These are phyloP conservation scores for Polydrusus tereticollis DNA, from an alignment of 2,888 invertebrate species.

Conservation along the genomic window DNA sequence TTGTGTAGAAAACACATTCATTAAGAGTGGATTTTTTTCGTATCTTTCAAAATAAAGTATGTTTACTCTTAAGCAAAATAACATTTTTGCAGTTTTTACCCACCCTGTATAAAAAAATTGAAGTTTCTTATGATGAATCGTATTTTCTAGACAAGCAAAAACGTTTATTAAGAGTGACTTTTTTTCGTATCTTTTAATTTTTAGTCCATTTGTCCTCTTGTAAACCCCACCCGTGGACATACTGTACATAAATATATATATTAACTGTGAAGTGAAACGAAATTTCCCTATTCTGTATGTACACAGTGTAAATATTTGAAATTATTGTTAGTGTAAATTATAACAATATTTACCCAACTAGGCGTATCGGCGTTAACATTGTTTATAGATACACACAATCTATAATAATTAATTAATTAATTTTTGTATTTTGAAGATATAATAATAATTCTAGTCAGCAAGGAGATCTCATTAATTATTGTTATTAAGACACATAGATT, in stretches of 20 bases:
- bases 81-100: too few relatives aligned
- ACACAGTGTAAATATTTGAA: not conserved
- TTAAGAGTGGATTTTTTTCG: too few relatives aligned
- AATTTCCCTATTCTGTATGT: not conserved
- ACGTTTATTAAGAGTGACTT: too few relatives aligned
- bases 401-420: conserved; percentile 5
- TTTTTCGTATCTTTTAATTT: too few relatives aligned
- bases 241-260: not conserved
- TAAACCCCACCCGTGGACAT: not conserved
- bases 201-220: too few relatives aligned
- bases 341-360: not conserved
- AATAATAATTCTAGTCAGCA: conserved; percentile 9
- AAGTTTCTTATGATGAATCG: too few relatives aligned
- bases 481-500: too few relatives aligned
- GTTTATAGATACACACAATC: not conserved
- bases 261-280: not conserved
- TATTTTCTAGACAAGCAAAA: too few relatives aligned
- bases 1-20: too few relatives aligned
- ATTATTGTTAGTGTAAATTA: conserved; percentile 5
- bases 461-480: conserved; percentile 13
- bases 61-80: too few relatives aligned
- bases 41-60: too few relatives aligned
- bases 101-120: too few relatives aligned
- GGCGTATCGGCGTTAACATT: not conserved
- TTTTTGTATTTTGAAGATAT: not conserved